A percentile compares a stretch with the other conserved stretches of the same genome.
phyloP scores from a whole-genome alignment of 2,888 invertebrate species.

The Ormyrus rosae region DNA sequence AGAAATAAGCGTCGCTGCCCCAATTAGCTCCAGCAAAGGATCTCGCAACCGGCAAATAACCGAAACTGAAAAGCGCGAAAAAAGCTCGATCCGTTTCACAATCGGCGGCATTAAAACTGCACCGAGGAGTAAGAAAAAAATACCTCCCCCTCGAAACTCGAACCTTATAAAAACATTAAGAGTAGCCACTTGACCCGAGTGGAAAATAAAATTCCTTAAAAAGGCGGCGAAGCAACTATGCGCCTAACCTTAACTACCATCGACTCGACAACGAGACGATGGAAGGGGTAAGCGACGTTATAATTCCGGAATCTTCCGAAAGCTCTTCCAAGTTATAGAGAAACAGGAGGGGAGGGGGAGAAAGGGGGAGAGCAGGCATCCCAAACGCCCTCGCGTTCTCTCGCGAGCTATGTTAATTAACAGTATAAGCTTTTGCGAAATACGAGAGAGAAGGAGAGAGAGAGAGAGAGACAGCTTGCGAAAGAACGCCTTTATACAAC shows the following conservation, averaged over 20 bases:
- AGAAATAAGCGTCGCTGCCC: background rate
- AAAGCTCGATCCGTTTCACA: background rate
- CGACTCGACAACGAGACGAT: background rate
- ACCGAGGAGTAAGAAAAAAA: background rate
- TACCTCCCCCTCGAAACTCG: background rate
- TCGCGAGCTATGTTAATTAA: constrained; percentile 72
- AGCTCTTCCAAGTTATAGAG: constrained; percentile 18
- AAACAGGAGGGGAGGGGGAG: constrained; percentile 9
- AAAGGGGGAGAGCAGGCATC: constrained; percentile 36
- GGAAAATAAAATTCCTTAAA: background rate
- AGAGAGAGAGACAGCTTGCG: constrained; percentile 37
- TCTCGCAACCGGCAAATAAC: background rate
- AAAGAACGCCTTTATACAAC: constrained; percentile 69
- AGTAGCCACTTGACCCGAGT: constrained; percentile 6
- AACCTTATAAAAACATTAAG: background rate
- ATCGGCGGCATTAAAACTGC: background rate
- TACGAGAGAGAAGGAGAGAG: constrained; percentile 53
- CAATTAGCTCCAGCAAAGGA: background rate
- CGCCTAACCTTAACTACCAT: background rate
- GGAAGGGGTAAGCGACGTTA: background rate
- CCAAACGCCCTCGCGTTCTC: constrained; percentile 59
- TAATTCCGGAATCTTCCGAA: constrained; percentile 45
- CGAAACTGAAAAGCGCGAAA: background rate
- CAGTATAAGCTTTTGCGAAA: constrained; percentile 71
- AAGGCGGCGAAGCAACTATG: too few relatives aligned